Base-by-base conservation (phyloP, 2,888 invertebrate species). In the Papilio demoleus region DNA sequence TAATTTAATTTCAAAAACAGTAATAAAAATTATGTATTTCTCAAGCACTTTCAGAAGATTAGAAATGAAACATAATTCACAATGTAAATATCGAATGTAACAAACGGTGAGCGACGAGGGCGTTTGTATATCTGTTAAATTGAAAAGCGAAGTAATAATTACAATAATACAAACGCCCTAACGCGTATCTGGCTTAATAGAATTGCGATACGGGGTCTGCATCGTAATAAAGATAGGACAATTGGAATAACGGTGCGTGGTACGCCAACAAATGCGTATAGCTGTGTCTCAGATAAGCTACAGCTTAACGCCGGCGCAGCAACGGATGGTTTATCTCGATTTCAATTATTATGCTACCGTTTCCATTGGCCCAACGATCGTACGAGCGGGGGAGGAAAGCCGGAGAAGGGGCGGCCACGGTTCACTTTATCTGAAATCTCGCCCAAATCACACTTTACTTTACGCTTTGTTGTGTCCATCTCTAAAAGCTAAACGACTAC, bases 341-440 rank as follows among this genome's bases (percentile, higher is more conserved):
- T 91, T 90, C 92, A 92, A 92, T 92, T 91, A 91, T 89, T 86
- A 89, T 86, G 85, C 88, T 88, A 82, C 81, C 87, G 86, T 86
- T 88, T 88, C 85, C 90, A 90, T 90, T 90, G 88, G 90, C 81
- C 82, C 83, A 74, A 76, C 78, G 81, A 79, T 81, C 81, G 79
- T 74, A 77, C 70, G 63, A 65, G 66, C 73, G 81, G 83, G 82
- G 79, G 81, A 78, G 78, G 75, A 81, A 78, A 77, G 77, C 76
- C 75, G 79, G 84, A 83, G 83, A 83, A 83, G 86, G 89, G 85
- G 84, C 86, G 86, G 86, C 83, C 82, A 85, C 84, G 80, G 82
- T 80, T 76, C 77, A 78, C 81, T 81, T 83, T 89, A 91, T 91
- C 89, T 86, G 74, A 83, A 86, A 90, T 90, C 88, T 87, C 84